Conservation (phyloP, 2,797 vertebrate species). For the Hippoglossus hippoglossus region DNA sequence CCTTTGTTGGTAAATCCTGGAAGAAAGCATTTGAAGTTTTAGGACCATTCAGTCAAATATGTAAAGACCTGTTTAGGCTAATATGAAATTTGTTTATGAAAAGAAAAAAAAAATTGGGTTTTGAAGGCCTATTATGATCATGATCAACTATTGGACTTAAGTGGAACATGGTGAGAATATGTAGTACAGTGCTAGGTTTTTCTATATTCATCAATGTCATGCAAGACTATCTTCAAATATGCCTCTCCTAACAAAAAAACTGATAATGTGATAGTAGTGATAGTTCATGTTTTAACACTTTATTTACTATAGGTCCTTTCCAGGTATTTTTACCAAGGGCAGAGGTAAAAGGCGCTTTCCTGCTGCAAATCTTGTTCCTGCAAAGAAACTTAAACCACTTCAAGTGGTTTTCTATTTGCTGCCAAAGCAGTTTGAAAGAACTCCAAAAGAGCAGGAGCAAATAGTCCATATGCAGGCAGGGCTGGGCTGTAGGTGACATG, state of each 20-base stretch:
- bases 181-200: background rate
- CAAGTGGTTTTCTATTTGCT: background rate
- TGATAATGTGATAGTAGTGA: background rate
- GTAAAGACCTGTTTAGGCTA: no score
- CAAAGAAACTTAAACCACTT: background rate
- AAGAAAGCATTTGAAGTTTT: no score
- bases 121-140: no score
- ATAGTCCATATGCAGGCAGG: constrained; percentile 6
- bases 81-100: no score
- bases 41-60: no score
- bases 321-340: no score
- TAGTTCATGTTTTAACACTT: constrained; percentile 8
- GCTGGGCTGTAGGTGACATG: no score
- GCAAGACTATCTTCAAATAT: constrained; percentile 4
- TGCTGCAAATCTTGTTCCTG: background rate
- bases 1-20: no score
- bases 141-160: background rate
- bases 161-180: background rate
- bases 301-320: background rate
- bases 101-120: no score
- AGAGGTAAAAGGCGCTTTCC: background rate
- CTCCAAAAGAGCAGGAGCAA: no score
- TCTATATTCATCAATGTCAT: background rate
- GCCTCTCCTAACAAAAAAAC: background rate
- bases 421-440: no score